Percentiles rank a stretch among this genome's conserved stretches.
Conservation (phyloP, 2,888 invertebrate genomes). For the Trichopoda pennipes region DNA sequence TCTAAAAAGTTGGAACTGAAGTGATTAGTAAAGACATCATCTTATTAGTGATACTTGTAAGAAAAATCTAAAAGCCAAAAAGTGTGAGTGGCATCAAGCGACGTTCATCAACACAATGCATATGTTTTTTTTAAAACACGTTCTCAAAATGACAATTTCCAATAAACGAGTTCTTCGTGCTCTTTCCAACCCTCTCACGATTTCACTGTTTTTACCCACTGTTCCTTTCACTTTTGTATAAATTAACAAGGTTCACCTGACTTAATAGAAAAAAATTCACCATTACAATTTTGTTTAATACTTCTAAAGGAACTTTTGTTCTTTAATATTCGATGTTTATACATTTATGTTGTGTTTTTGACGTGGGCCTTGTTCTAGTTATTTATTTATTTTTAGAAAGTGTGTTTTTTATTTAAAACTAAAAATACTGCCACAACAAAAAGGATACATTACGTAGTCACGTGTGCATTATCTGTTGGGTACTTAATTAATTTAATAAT, state of each 20-base stretch:
- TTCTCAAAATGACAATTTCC: conserved; percentile 40
- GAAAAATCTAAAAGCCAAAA: conserved; percentile 77
- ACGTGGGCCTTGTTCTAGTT: conserved; percentile 15
- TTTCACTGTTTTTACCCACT: background rate
- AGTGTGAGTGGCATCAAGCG: conserved; percentile 77
- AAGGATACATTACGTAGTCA: conserved; percentile 81
- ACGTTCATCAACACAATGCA: conserved; percentile 76
- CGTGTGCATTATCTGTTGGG: conserved; percentile 78
- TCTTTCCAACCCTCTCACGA: conserved; percentile 9
- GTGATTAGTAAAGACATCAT: conserved; percentile 76
- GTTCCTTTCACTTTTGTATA: background rate
- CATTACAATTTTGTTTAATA: background rate
- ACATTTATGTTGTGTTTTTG: conserved; percentile 32
- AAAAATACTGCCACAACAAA: conserved; percentile 71
- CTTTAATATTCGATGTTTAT: conserved; percentile 37
- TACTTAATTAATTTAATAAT: conserved; percentile 81
- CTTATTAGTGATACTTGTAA: conserved; percentile 70
- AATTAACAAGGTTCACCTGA: conserved; percentile 51
- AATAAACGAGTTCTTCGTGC: background rate
- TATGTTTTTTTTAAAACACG: conserved; percentile 74
- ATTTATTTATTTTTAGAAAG: conserved; percentile 7
- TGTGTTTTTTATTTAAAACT: conserved; percentile 66
- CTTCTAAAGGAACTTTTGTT: conserved; percentile 7
- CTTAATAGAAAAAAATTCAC: conserved; percentile 11
- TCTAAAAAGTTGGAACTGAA: conserved; percentile 73